Conservation (phyloP, 2,113 vertebrate species). For the Vulpes ferrilata region DNA sequence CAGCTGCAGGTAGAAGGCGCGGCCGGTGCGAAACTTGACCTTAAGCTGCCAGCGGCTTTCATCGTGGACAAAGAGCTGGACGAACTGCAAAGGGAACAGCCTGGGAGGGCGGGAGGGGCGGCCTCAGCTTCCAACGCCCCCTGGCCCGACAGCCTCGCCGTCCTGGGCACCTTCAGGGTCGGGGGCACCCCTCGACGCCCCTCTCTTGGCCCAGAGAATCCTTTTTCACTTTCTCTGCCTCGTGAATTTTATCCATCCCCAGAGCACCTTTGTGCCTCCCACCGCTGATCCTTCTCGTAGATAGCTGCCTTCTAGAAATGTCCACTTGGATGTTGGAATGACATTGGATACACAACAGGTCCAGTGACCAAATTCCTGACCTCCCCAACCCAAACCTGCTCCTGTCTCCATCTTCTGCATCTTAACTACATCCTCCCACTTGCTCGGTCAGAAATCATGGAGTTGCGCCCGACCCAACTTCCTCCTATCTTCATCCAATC, state of each 20-base stretch:
- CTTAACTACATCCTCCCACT: too few species aligned
- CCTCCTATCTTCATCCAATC: not conserved
- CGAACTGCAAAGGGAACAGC: constrained; percentile 81
- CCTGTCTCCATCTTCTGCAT: not conserved
- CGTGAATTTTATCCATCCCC: not conserved
- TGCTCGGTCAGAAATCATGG: not conserved
- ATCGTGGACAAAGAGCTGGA: constrained; percentile 78
- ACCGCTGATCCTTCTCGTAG: not conserved
- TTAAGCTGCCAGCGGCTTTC: constrained; percentile 77
- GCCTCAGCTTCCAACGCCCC: not conserved
- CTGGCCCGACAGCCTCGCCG: not conserved
- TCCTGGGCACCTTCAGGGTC: too few species aligned
- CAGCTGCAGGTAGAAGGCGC: constrained; percentile 83
- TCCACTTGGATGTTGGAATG: not conserved
- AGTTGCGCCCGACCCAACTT: not conserved
- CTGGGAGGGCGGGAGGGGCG: constrained; percentile 38
- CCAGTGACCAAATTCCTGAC: not conserved
- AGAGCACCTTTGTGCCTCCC: not conserved
- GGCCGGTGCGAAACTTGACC: constrained; percentile 77
- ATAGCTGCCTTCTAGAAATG: not conserved
- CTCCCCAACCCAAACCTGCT: not conserved
- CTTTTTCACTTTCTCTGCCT: not conserved
- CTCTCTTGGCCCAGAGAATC: not conserved
- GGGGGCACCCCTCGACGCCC: not conserved
- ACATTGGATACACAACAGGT: not conserved